Percentiles rank a stretch among this genome's conserved stretches.
phyloP scores from a whole-genome alignment of 2,888 invertebrate genomes.

The Troides helena region DNA sequence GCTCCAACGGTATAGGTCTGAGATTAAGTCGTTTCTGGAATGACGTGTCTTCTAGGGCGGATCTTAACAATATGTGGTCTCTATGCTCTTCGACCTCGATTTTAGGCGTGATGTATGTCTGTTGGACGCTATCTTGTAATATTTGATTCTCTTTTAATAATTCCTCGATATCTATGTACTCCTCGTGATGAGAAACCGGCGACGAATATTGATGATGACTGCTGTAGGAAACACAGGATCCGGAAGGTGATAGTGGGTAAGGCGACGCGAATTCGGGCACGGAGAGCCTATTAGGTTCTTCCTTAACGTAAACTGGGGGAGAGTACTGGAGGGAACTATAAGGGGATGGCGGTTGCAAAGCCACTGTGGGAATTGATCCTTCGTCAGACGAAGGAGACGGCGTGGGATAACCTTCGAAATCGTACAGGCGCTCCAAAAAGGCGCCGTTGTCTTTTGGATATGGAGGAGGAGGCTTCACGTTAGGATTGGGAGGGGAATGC shows the following conservation, averaged over 20 bases:
- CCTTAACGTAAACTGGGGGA: conserved; percentile 70
- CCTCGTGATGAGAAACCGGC: conserved; percentile 81
- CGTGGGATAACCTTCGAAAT: conserved; percentile 72
- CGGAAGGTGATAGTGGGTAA: conserved; percentile 80
- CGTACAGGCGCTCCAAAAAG: conserved; percentile 74
- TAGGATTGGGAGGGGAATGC: conserved; percentile 69
- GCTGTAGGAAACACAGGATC: conserved; percentile 76
- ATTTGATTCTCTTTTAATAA: conserved; percentile 80
- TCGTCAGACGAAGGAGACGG: conserved; percentile 78
- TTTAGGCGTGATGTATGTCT: conserved; percentile 74
- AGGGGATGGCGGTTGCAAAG: conserved; percentile 79
- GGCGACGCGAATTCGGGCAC: conserved; percentile 76
- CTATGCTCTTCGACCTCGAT: conserved; percentile 79
- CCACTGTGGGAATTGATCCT: conserved; percentile 78
- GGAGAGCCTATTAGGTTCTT: conserved; percentile 76
- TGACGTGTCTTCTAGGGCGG: conserved; percentile 90
- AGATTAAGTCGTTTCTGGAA: conserved; percentile 92
- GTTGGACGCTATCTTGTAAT: conserved; percentile 70
- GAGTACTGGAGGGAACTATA: conserved; percentile 70
- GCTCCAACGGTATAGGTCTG: conserved; percentile 86
- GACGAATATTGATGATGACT: conserved; percentile 79
- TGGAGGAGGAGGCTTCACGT: conserved; percentile 70
- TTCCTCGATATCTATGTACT: conserved; percentile 82
- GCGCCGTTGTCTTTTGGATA: conserved; percentile 61
- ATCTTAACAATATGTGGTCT: conserved; percentile 88